Percentiles rank a stretch among this genome's conserved stretches.
Conservation (phyloP, 2,888 invertebrate genomes). For the Tachystola acroxantha region DNA sequence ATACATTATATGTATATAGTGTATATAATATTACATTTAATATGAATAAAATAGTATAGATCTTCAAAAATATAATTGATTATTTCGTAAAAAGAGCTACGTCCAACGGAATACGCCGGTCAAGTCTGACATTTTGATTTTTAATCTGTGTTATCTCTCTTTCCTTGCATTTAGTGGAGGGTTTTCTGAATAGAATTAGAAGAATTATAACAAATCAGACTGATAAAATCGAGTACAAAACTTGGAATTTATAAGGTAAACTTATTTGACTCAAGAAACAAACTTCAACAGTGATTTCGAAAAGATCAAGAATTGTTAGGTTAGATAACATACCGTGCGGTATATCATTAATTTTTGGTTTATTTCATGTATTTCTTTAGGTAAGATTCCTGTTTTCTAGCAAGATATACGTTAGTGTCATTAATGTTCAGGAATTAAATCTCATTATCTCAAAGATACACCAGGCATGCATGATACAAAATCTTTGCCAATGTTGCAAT, state of each 20-base stretch:
- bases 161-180: conserved; percentile 4
- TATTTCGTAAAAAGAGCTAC: no score
- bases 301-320: conserved; percentile 39
- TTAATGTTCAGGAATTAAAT: no score
- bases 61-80: no score
- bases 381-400: no score
- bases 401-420: no score
- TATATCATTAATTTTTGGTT: no score
- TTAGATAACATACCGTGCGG: conserved; percentile 51
- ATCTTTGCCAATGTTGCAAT: neutral
- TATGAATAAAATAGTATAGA: no score
- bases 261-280: neutral
- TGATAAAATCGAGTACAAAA: conserved; percentile 5
- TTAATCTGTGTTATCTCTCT: conserved; percentile 5
- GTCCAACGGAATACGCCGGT: no score
- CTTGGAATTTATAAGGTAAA: conserved; percentile 4
- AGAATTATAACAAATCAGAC: conserved; percentile 3
- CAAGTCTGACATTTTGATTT: neutral
- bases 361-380: no score
- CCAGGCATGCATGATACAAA: conserved; percentile 3
- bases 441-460: no score
- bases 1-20: no score
- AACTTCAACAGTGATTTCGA: neutral
- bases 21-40: no score
- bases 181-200: conserved; percentile 2